These are phyloP conservation scores for Nerophis lumbriciformis DNA, from an alignment of 2,113 vertebrate species.

Conservation along the genomic window DNA sequence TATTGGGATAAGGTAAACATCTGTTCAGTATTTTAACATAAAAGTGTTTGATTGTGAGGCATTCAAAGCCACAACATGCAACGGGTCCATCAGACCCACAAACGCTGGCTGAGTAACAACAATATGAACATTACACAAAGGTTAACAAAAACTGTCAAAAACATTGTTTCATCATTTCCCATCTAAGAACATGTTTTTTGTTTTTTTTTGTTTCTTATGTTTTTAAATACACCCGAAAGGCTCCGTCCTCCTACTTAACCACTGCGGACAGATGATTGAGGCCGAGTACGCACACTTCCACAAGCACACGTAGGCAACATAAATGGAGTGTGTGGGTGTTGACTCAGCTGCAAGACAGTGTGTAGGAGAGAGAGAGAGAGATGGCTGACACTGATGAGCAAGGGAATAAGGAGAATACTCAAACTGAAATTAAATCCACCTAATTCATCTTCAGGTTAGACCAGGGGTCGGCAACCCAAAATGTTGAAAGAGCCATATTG, in stretches of 20 bases:
- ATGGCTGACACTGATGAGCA: slow-evolving; percentile 63
- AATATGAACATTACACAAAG: too few relatives aligned
- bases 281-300: slow-evolving; percentile 37
- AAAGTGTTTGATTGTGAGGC: too few relatives aligned
- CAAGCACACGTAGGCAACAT: slow-evolving; percentile 53
- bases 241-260: slow-evolving; percentile 12
- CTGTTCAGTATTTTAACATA: too few relatives aligned
- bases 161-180: too few relatives aligned
- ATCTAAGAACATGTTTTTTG: too few relatives aligned
- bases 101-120: too few relatives aligned
- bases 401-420: slow-evolving; percentile 54
- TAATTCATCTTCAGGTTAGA: slow-evolving; percentile 53
- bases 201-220: neutral
- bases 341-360: slow-evolving; percentile 69
- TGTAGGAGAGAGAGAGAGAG: slow-evolving; percentile 23
- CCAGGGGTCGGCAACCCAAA: too few relatives aligned
- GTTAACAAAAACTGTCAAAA: too few relatives aligned
- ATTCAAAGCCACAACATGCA: too few relatives aligned
- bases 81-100: too few relatives aligned
- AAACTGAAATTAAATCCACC: slow-evolving; percentile 70
- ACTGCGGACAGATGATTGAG: slow-evolving; percentile 33
- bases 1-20: too few relatives aligned
- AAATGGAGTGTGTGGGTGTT: slow-evolving; percentile 70
- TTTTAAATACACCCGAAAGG: neutral
- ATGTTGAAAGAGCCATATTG: too few relatives aligned